phyloP scores from a whole-genome alignment of 2,113 vertebrate species.

The Oriolus oriolus region DNA sequence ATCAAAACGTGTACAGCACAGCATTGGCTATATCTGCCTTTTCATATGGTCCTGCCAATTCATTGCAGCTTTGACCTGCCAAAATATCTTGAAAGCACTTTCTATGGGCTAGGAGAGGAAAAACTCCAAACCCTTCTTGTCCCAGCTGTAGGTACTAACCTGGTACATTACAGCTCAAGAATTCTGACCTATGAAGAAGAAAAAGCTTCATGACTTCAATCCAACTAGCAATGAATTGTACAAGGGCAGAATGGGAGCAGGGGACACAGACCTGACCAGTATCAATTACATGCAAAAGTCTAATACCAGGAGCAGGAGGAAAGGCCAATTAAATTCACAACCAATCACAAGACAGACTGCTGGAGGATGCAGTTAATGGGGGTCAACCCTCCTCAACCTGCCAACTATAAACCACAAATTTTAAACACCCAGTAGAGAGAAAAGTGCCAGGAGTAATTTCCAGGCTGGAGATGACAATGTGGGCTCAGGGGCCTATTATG shows the following conservation, averaged over 20 bases:
- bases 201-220: background rate
- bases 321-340: background rate
- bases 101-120: background rate
- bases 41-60: background rate
- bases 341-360: background rate
- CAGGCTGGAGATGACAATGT: background rate
- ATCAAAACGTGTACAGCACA: background rate
- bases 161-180: background rate
- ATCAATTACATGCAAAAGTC: background rate
- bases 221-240: background rate
- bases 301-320: background rate
- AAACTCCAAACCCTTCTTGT: background rate
- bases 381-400: background rate
- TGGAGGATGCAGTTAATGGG: background rate
- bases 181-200: background rate
- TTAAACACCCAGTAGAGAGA: background rate
- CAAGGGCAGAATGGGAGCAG: fast-evolving
- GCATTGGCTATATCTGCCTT: background rate
- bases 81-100: background rate
- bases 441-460: background rate
- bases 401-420: background rate
- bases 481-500: background rate
- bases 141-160: background rate
- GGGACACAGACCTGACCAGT: background rate
- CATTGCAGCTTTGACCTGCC: background rate